phyloP scores from a whole-genome alignment of 2,797 vertebrate genomes.

The Acrossocheilus wenchowensis region DNA sequence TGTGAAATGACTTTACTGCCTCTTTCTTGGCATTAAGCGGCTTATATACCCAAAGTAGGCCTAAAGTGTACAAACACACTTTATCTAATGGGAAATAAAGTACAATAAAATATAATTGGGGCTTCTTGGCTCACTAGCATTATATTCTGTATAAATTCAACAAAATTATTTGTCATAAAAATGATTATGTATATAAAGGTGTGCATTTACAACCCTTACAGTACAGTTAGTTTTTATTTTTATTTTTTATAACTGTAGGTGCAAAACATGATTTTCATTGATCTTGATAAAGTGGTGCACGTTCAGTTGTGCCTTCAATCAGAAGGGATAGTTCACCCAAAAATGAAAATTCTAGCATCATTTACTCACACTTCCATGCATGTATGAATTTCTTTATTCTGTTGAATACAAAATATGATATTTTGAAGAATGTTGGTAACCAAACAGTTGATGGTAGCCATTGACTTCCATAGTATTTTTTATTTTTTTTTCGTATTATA shows the following conservation, averaged over 20 bases:
- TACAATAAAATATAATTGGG: background rate
- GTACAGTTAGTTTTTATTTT: background rate
- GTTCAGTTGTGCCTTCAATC: too few species aligned
- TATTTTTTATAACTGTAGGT: background rate
- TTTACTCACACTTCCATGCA: background rate
- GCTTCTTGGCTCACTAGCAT: conserved; percentile 3
- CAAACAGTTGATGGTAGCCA: background rate
- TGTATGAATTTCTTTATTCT: background rate
- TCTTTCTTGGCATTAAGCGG: conserved; percentile 12
- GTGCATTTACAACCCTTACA: background rate
- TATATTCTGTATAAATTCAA: background rate
- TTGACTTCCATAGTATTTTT: background rate
- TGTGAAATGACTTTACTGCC: background rate
- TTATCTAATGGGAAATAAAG: conserved; percentile 12
- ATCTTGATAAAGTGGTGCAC: background rate
- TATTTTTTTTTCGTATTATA: background rate
- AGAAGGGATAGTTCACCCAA: background rate
- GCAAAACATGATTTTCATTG: background rate
- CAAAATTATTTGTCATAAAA: background rate
- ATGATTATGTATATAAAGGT: background rate
- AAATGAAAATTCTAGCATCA: background rate
- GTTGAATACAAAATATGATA: background rate
- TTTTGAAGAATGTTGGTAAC: background rate
- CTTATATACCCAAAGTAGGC: background rate
- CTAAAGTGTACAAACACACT: background rate